A percentile compares a stretch with the other conserved stretches of the same genome.
phyloP scores from a whole-genome alignment of 2,888 invertebrate species.

The Xiphydria camelus region DNA sequence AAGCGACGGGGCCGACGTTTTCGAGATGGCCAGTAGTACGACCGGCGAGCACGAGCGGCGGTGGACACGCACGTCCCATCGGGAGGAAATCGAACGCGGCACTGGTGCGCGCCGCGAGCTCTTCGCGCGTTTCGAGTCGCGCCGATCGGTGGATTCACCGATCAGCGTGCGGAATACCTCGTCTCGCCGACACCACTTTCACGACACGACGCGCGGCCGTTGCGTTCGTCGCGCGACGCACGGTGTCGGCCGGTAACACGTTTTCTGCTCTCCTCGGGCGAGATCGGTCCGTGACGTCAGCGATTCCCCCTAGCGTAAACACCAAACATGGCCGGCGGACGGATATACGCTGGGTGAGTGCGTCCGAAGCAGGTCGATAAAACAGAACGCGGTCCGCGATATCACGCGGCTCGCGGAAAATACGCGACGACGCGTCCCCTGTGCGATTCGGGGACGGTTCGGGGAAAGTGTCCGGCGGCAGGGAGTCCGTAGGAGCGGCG shows the following conservation, averaged over 20 bases:
- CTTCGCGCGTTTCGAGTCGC: not conserved
- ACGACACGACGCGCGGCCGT: not conserved
- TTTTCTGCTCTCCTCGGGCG: slow-evolving; percentile 39
- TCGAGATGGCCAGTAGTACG: slow-evolving; percentile 43
- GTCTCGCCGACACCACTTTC: not conserved
- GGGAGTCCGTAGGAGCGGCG: no score
- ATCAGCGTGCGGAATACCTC: not conserved
- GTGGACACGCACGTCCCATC: slow-evolving; percentile 47
- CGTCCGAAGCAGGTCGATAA: slow-evolving; percentile 19
- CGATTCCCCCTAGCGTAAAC: slow-evolving; percentile 56
- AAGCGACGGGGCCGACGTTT: slow-evolving; percentile 41
- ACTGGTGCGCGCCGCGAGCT: slow-evolving; percentile 11
- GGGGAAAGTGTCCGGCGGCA: no score
- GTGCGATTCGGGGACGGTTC: not conserved
- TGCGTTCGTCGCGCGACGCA: not conserved
- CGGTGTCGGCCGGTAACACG: slow-evolving; percentile 31
- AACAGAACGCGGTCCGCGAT: slow-evolving; percentile 6
- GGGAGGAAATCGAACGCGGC: slow-evolving; percentile 23
- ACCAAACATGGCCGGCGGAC: slow-evolving; percentile 57
- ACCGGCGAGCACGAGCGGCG: slow-evolving; percentile 45
- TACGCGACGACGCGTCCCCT: slow-evolving; percentile 14
- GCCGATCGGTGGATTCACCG: not conserved
- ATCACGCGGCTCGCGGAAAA: slow-evolving; percentile 4
- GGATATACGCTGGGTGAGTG: slow-evolving; percentile 41
- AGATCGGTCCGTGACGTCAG: slow-evolving; percentile 53